Base-by-base conservation (phyloP, 2,888 invertebrate species). In the Abscondita cerata region DNA sequence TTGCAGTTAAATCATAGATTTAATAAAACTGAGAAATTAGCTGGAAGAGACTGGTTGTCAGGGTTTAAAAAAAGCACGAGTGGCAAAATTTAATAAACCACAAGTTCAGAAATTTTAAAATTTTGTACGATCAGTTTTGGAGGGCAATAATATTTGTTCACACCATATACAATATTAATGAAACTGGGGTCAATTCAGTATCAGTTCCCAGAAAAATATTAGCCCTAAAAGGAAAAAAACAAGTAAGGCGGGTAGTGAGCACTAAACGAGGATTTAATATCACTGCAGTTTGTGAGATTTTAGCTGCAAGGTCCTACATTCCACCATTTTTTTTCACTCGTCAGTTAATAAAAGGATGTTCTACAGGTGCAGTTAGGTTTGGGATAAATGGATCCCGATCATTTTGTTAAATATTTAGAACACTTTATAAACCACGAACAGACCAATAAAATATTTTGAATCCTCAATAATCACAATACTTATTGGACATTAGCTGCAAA, bases 251-350 rank as follows among this genome's bases (percentile, higher is more conserved):
- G 12, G n/a, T 40, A 40, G 40, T 40, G 40, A 40, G 40, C 40
- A 15, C 46, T 46, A 16, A 46, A 12, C 46, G 6, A n/a, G 46
- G 13, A n/a, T 46, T 46, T 3, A 46, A 46, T 46, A 19, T 46
- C 46, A 46, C 46, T 13, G 46, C 46, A 46, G 46, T 46, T 12
- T 46, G 46, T 46, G 46, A n/a, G 46, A 46, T 46, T 46, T 46
- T 16, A 46, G 13, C 4, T 12, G 9, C 46, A 46, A 16, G 16
- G 16, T 12, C 16, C 46, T 46, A 46, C 46, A 16, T 46, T 46
- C 46, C 46, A 3, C 46, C 46, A 16, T 12, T 40, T 40, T 46
- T 46, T 46, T 46, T 46, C 13, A 2, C 46, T n/a, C 46, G 15
- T 15, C 46, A 8, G 46, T 12, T 3, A 18, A 46, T 46, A n/a